Evolutionary conservation across 2,797 vertebrate species (phyloP).

Genomic region (Poecilia velifera): DNA sequence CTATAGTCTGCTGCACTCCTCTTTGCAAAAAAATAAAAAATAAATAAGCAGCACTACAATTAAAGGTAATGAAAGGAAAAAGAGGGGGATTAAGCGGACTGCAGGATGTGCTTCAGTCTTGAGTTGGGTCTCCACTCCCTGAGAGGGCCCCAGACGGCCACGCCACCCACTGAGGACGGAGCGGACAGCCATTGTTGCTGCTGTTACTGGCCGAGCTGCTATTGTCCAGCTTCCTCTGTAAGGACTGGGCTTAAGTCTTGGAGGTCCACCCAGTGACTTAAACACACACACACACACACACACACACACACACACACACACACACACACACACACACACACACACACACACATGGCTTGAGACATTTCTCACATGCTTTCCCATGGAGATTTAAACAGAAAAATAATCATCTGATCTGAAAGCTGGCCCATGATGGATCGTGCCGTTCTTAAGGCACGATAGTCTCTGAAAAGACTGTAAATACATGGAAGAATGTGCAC

Average conservation of each 20-base stretch:
- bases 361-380: conserved; percentile 75
- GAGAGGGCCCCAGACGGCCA: conserved; percentile 60
- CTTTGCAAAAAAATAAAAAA: neutral
- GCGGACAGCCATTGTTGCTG: conserved; percentile 73
- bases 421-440: neutral
- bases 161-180: conserved; percentile 71
- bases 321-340: conserved; percentile 24
- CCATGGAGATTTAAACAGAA: conserved; percentile 59
- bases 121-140: conserved; percentile 46
- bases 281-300: conserved; percentile 38
- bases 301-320: conserved; percentile 31
- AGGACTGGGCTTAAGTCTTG: conserved; percentile 61
- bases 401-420: conserved; percentile 55
- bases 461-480: neutral
- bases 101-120: conserved; percentile 19
- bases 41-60: neutral
- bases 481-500: neutral
- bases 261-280: conserved; percentile 74
- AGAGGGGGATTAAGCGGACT: conserved; percentile 5
- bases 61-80: conserved; percentile 6
- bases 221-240: conserved; percentile 78
- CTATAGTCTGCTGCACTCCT: neutral
- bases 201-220: conserved; percentile 69
- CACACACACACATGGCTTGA: conserved; percentile 33
- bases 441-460: neutral